A percentile compares a stretch with the other conserved stretches of the same genome.
Evolutionary conservation across 92 coral and sea anemone genomes (phyloP).

Genomic region (Plumapathes pennacea): DNA sequence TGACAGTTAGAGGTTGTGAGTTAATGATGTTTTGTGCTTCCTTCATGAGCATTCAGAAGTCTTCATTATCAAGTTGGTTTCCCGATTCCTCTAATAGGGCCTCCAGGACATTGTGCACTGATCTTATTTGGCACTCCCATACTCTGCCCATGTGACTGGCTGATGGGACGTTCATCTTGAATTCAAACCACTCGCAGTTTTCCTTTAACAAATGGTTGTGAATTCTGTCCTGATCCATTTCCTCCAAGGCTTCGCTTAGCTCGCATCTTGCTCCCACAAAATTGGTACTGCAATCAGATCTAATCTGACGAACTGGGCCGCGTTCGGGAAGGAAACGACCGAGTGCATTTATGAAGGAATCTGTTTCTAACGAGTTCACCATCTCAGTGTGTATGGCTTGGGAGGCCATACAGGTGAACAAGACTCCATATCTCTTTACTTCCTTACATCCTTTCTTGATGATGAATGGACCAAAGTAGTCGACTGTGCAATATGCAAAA

Average conservation of each 20-base stretch:
- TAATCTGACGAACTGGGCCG: slow-evolving; percentile 51
- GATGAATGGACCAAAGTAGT: slow-evolving; percentile 34
- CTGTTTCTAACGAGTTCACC: slow-evolving; percentile 27
- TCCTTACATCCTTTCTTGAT: slow-evolving; percentile 42
- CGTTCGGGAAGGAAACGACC: slow-evolving; percentile 48
- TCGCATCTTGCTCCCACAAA: slow-evolving; percentile 39
- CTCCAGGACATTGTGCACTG: slow-evolving; percentile 34
- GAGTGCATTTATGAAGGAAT: slow-evolving; percentile 52
- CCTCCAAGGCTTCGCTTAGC: slow-evolving; percentile 20
- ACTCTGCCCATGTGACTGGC: slow-evolving; percentile 56
- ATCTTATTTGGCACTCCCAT: slow-evolving; percentile 42
- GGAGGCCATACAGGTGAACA: slow-evolving; percentile 47
- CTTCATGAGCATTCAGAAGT: slow-evolving; percentile 42
- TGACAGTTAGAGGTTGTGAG: slow-evolving; percentile 30
- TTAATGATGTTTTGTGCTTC: slow-evolving; percentile 34
- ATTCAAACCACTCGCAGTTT: slow-evolving; percentile 40
- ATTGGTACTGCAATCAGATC: slow-evolving; percentile 40
- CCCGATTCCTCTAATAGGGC: slow-evolving; percentile 30
- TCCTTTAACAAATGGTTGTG: slow-evolving; percentile 20
- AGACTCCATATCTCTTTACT: slow-evolving; percentile 35
- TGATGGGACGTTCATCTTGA: slow-evolving; percentile 43
- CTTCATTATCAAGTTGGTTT: slow-evolving; percentile 43
- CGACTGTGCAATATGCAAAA: slow-evolving; percentile 35
- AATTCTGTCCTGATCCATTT: slow-evolving; percentile 25
- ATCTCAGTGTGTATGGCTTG: slow-evolving; percentile 43